Base-by-base conservation (phyloP, 2,797 vertebrate genomes). In the Hypotaenidia philippensis region DNA sequence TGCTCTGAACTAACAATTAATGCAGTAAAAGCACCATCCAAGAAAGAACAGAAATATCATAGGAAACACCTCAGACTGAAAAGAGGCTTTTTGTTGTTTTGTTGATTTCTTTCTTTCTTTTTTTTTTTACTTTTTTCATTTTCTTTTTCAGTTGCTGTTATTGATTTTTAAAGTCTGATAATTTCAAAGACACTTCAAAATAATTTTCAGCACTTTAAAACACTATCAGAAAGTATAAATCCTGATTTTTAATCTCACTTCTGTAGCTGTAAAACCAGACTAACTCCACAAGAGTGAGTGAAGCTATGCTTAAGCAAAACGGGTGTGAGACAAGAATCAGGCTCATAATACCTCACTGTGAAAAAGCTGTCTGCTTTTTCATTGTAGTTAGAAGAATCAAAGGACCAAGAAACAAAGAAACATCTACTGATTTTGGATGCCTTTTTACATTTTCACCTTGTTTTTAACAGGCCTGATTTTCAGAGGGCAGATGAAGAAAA, bases 21-120 rank as follows among this genome's bases (percentile, higher is more conserved):
- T 95, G 94, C 91, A 92, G 90, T 95, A 88, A 97, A 97, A 98
- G 96, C 97, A 98, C 97, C 96, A 96, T 94, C 91, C 90, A 95
- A 93, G 91, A 94, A 86, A 95, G 55, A 95, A 95, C 91, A 94
- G 93, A 93, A 94, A 92, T 86, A 87, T 66, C 59, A 44, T 57
- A 93, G 72, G 82, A 94, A 94, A 53, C 76, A 96, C 78, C 49
- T 93, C 90, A 84, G 78, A 91, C 70, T 93, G 72, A 83, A 94
- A 94, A 91, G 91, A 96, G 87, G 78, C 40, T 85, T 94, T 91
- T 92, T 89, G 32, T 79, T 55, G 17, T 53, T 86, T 69, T 83
- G 4, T 83, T 60, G 41, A 44, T 44, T 44, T 38, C 9, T 70
- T 25, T 23, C 4, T 50, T 6, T 6, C 2, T 25, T 44, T 10